Conservation (phyloP, 1,140 invertebrate genomes). For the Agrilus planipennis region DNA sequence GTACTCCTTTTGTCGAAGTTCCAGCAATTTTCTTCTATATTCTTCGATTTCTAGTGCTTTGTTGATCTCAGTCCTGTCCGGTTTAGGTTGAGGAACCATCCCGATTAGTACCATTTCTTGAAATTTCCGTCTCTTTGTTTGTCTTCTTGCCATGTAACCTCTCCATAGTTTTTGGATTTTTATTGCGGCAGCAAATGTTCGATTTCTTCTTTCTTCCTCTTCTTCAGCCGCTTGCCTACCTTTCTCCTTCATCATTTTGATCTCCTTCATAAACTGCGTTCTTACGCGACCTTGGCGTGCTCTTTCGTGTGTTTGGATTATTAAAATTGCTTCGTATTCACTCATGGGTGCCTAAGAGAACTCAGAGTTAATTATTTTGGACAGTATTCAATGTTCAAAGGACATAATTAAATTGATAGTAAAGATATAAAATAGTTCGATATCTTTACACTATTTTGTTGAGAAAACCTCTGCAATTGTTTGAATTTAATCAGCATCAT, state of each 20-base stretch:
- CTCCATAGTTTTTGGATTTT: constrained; percentile 75
- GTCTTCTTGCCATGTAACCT: constrained; percentile 59
- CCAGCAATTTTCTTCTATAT: constrained; percentile 41
- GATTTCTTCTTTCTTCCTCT: constrained; percentile 35
- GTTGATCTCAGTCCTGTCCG: constrained; percentile 34
- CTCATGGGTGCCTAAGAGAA: constrained; percentile 52
- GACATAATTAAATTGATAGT: too few relatives aligned
- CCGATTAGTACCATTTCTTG: constrained; percentile 81
- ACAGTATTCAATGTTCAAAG: too few relatives aligned
- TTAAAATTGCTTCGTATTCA: constrained; percentile 68
- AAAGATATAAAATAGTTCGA: too few relatives aligned
- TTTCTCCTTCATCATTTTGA: constrained; percentile 62
- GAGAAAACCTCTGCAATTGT: too few relatives aligned
- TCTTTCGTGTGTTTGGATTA: constrained; percentile 83
- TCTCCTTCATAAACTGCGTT: constrained; percentile 85
- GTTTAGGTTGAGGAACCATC: constrained; percentile 43
- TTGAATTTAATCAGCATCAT: too few relatives aligned
- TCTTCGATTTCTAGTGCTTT: constrained; percentile 41
- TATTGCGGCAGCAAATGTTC: constrained; percentile 50
- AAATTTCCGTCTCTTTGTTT: constrained; percentile 54
- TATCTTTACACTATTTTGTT: too few relatives aligned
- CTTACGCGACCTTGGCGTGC: constrained; percentile 75
- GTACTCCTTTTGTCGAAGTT: constrained; percentile 46
- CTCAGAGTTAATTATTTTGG: too few relatives aligned
- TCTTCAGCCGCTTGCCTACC: constrained; percentile 42